Conservation (phyloP, 1,140 invertebrate species). For the Acromyrmex heyeri region DNA sequence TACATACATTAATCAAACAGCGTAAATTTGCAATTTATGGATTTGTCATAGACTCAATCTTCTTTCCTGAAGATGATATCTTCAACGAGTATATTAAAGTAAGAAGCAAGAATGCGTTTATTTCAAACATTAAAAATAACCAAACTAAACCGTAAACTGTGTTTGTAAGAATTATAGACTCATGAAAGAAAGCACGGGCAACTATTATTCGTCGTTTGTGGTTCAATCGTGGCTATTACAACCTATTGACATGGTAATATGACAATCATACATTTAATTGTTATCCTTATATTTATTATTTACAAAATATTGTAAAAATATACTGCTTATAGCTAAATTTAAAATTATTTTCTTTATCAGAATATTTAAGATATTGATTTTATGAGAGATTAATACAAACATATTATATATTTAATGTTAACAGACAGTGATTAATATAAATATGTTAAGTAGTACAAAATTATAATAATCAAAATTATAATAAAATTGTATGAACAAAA, state of each 20-base stretch:
- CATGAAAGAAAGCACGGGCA: slow-evolving; percentile 75
- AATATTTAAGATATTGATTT: neutral
- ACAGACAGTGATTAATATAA: neutral
- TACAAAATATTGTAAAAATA: neutral
- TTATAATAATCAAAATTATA: neutral
- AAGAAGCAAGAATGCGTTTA: slow-evolving; percentile 5
- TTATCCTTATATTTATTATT: neutral
- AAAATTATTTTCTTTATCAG: neutral
- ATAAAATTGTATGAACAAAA: too few species aligned
- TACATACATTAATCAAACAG: slow-evolving; percentile 58
- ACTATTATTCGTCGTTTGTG: slow-evolving; percentile 77
- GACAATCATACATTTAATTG: neutral
- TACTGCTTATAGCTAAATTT: neutral
- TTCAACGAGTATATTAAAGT: slow-evolving; percentile 74
- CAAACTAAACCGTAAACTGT: neutral
- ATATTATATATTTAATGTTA: neutral
- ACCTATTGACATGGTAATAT: slow-evolving; percentile 78
- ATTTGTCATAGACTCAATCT: slow-evolving; percentile 70
- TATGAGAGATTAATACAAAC: neutral
- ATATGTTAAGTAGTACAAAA: neutral
- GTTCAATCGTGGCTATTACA: slow-evolving; percentile 80
- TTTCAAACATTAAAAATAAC: neutral
- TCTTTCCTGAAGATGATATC: slow-evolving; percentile 77
- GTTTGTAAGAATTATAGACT: slow-evolving; percentile 76
- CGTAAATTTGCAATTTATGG: slow-evolving; percentile 78